A percentile compares a stretch with the other conserved stretches of the same genome.
Conservation (phyloP, 2,113 vertebrate genomes). For the Garra rufa region DNA sequence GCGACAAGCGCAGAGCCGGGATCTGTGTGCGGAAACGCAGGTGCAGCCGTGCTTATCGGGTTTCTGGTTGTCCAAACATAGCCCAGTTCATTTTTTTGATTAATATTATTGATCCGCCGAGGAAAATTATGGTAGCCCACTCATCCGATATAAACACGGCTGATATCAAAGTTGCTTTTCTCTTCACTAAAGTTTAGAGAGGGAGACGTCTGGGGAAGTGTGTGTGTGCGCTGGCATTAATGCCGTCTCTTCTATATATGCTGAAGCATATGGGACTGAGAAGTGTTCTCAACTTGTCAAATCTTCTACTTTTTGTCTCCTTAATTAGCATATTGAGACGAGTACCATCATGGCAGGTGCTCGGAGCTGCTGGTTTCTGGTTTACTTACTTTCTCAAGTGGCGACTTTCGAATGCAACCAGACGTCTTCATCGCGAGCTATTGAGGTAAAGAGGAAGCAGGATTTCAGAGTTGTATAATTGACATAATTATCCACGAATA, state of each 20-base stretch:
- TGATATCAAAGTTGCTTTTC: slow-evolving; percentile 25
- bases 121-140: slow-evolving; percentile 25
- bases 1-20: slow-evolving; percentile 37
- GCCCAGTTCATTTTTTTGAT: slow-evolving; percentile 35
- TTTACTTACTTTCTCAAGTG: slow-evolving; percentile 15
- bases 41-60: slow-evolving; percentile 42
- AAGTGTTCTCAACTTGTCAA: slow-evolving; percentile 31
- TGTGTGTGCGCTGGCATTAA: slow-evolving; percentile 12
- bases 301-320: slow-evolving; percentile 9
- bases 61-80: slow-evolving; percentile 48
- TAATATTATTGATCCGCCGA: slow-evolving; percentile 27
- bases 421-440: not conserved
- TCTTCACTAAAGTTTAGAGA: slow-evolving; percentile 16
- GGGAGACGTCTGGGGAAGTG: not conserved
- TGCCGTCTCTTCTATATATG: not conserved
- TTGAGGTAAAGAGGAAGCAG: slow-evolving; percentile 12
- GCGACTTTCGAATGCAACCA: not conserved
- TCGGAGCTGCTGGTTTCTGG: slow-evolving; percentile 1
- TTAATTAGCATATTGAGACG: slow-evolving; percentile 23
- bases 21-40: slow-evolving; percentile 14
- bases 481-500: slow-evolving; percentile 28
- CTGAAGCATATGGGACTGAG: not conserved
- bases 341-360: slow-evolving; percentile 22
- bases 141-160: slow-evolving; percentile 3
- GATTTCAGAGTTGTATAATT: slow-evolving; percentile 22